phyloP scores from a whole-genome alignment of 2,797 vertebrate genomes.

The Dryobates pubescens region DNA sequence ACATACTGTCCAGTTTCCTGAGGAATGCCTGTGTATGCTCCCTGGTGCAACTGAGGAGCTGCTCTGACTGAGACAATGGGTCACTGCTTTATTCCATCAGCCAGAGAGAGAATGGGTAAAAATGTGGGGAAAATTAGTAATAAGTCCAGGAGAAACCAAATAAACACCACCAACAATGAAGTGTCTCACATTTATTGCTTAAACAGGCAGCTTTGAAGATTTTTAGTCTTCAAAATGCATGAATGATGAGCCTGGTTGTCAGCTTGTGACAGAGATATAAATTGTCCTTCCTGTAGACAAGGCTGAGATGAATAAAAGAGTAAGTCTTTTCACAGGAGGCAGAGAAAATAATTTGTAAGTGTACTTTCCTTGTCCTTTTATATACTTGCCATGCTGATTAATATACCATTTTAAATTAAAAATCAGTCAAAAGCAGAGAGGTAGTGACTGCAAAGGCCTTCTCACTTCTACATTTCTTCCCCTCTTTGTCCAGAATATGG shows the following conservation, averaged over 20 bases:
- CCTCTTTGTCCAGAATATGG: background rate
- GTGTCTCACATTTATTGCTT: slow-evolving; percentile 38
- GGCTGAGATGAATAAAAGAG: slow-evolving; percentile 9
- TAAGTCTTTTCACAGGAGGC: background rate
- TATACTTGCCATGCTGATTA: background rate
- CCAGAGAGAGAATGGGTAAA: background rate
- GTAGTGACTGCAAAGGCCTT: background rate
- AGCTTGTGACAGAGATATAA: slow-evolving; percentile 17
- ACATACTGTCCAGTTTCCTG: background rate
- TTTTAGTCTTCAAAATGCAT: slow-evolving; percentile 21
- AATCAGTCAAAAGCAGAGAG: background rate
- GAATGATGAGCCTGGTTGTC: slow-evolving; percentile 30
- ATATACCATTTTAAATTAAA: slow-evolving; percentile 7
- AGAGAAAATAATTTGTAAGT: background rate
- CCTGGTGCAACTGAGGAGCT: background rate
- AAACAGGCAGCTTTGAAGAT: background rate
- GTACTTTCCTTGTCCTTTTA: background rate
- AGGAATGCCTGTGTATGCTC: background rate
- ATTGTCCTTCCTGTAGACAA: slow-evolving; percentile 38
- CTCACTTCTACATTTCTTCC: background rate
- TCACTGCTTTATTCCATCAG: background rate
- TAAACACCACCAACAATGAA: background rate
- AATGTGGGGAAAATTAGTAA: background rate
- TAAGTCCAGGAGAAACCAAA: background rate
- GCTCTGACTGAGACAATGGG: background rate